Evolutionary conservation across 2,888 invertebrate genomes (phyloP), one percentile per base, ranked within the genome.

Genomic region (Drosophila sordidula): DNA sequence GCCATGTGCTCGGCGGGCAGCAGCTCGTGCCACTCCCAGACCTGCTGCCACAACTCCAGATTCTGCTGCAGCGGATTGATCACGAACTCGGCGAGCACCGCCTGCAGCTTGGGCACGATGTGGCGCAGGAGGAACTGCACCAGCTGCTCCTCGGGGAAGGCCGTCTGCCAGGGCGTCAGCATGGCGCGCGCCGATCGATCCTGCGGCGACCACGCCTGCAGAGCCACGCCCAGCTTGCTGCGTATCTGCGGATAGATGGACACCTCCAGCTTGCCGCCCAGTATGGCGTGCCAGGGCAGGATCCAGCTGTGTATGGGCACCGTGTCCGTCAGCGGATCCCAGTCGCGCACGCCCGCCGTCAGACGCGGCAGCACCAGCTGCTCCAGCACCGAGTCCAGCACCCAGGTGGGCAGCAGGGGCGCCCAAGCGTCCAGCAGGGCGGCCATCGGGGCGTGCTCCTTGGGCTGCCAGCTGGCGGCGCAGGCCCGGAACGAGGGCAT

Each of bases 261-360:
- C 0, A 91, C 91, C 61, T 91, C 91, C 90, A 92, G 87, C 74
- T 91, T 92, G 29, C 90, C 92, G 93, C 97, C 96, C 90, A 98
- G 94, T 6, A 97, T 92, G 0, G 96, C 95, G 66, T 98, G 95
- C 99, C 99, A 99, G 0, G 99, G 99, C 91, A 98, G 96, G 68
- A 99, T 95, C 99, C 99, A 99, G 4, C 96, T 95, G 92, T 99
- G 99, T 76, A 99, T 96, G 12, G 99, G 99, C 75, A 98, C 95
- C 0, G 97, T 97, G 91, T 99, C 99, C 0, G 96, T 96, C 2
- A 98, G 94, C 0, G 99, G 99, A 93, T 99, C 97, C 99, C 99
- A 99, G 56, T 94, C 94, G 45, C 96, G 95, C 0, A 98, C 98
- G 77, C 96, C 97, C 0, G 94, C 92, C 18, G 94, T 93, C 38